phyloP scores from a whole-genome alignment of 37 sponge, comb jelly and placozoan genomes.

The Agelas oroides region DNA sequence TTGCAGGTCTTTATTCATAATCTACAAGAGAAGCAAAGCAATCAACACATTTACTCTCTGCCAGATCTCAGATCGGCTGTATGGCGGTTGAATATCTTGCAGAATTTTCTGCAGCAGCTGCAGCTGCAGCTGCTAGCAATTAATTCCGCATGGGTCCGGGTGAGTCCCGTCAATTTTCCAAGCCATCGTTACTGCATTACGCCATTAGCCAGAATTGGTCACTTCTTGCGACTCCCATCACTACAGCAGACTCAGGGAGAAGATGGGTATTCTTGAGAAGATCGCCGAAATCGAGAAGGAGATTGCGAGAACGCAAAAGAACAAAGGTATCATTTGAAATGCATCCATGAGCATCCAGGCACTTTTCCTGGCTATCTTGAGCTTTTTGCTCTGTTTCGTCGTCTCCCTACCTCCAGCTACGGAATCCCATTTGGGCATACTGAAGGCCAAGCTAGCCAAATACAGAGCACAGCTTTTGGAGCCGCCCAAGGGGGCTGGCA shows the following conservation, averaged over 20 bases:
- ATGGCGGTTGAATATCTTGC: too few species aligned
- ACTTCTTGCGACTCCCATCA: too few species aligned
- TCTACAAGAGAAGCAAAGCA: too few species aligned
- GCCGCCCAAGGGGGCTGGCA: constrained; percentile 71
- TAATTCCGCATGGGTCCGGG: too few species aligned
- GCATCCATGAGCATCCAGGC: not conserved
- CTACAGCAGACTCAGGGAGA: too few species aligned
- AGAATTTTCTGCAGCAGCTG: too few species aligned
- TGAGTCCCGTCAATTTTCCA: too few species aligned
- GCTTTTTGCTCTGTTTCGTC: not conserved
- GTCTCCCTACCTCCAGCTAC: constrained; percentile 73
- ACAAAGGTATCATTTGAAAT: constrained; percentile 79
- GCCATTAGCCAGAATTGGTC: too few species aligned
- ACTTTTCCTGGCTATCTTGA: not conserved
- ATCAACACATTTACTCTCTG: not conserved
- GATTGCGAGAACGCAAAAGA: constrained; percentile 98
- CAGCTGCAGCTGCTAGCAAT: too few species aligned
- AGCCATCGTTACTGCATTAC: too few species aligned
- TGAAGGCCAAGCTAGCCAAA: constrained; percentile 99
- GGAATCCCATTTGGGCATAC: constrained; percentile 97
- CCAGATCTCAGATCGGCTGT: too few species aligned
- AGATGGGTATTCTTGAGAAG: constrained; percentile 98
- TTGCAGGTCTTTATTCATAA: constrained; percentile 55
- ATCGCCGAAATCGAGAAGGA: constrained; percentile 96
- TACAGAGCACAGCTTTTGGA: constrained; percentile 95